Evolutionary conservation across 2,113 vertebrate species (phyloP).

Genomic region (Sinocyclocheilus anophthalmus): DNA sequence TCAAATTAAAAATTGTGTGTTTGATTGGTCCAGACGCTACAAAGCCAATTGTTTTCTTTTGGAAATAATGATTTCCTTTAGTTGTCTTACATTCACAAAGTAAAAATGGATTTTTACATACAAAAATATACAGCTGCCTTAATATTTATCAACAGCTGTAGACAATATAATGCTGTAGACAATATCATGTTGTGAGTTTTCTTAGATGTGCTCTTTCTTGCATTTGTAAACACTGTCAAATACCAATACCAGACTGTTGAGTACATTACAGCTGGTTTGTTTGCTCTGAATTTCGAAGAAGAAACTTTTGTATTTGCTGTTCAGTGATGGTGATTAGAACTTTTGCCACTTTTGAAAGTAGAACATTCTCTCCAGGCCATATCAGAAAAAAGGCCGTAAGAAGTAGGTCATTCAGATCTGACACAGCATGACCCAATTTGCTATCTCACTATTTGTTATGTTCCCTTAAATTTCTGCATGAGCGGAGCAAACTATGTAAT

Average conservation of each 20-base stretch:
- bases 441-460: constrained; percentile 26
- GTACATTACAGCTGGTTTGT: background rate
- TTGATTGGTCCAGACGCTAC: too few relatives aligned
- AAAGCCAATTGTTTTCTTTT: too few relatives aligned
- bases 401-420: constrained; percentile 47
- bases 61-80: too few relatives aligned
- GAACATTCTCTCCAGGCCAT: constrained; percentile 42
- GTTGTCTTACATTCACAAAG: background rate
- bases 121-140: background rate
- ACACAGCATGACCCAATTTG: constrained; percentile 45
- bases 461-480: constrained; percentile 17
- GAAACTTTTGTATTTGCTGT: background rate
- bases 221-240: background rate
- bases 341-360: constrained; percentile 30
- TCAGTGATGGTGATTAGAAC: constrained; percentile 19
- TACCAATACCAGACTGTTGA: background rate
- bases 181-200: background rate
- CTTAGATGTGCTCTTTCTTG: background rate
- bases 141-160: background rate
- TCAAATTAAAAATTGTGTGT: too few relatives aligned
- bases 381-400: constrained; percentile 40
- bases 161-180: background rate
- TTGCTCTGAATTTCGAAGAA: background rate
- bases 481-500: constrained; percentile 7
- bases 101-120: background rate